A percentile compares a stretch with the other conserved stretches of the same genome.
Evolutionary conservation across 2,797 vertebrate species (phyloP).

Genomic region (Synanceia verrucosa): DNA sequence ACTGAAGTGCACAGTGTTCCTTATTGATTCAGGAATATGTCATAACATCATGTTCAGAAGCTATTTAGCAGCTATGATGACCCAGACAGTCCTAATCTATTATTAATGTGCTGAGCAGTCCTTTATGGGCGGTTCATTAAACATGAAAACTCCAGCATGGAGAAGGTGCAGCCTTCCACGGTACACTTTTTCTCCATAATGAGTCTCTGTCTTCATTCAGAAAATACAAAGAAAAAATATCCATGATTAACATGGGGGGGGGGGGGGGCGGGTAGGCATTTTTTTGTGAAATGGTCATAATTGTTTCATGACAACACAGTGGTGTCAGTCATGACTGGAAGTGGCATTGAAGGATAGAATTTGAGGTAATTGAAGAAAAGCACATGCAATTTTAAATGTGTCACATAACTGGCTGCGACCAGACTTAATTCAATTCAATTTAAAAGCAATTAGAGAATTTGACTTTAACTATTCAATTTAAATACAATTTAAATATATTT

Average conservation of each 20-base stretch:
- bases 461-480: background rate
- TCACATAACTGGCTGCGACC: slow-evolving; percentile 11
- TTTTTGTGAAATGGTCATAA: slow-evolving; percentile 5
- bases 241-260: background rate
- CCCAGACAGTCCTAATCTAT: slow-evolving; percentile 66
- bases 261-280: too few relatives aligned
- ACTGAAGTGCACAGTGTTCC: slow-evolving; percentile 23
- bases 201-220: background rate
- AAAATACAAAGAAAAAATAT: background rate
- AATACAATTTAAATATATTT: background rate
- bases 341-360: background rate
- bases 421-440: slow-evolving; percentile 8
- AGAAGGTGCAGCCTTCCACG: slow-evolving; percentile 17
- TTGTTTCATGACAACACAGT: slow-evolving; percentile 5
- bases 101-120: slow-evolving; percentile 64
- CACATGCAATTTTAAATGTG: background rate
- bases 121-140: slow-evolving; percentile 60
- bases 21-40: slow-evolving; percentile 62
- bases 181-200: slow-evolving; percentile 4
- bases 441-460: slow-evolving; percentile 9
- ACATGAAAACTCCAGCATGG: slow-evolving; percentile 49
- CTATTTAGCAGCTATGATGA: slow-evolving; percentile 58
- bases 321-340: slow-evolving; percentile 10
- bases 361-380: slow-evolving; percentile 13
- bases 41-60: slow-evolving; percentile 65